phyloP scores from a whole-genome alignment of 2,797 vertebrate species.

The Gouania willdenowi region DNA sequence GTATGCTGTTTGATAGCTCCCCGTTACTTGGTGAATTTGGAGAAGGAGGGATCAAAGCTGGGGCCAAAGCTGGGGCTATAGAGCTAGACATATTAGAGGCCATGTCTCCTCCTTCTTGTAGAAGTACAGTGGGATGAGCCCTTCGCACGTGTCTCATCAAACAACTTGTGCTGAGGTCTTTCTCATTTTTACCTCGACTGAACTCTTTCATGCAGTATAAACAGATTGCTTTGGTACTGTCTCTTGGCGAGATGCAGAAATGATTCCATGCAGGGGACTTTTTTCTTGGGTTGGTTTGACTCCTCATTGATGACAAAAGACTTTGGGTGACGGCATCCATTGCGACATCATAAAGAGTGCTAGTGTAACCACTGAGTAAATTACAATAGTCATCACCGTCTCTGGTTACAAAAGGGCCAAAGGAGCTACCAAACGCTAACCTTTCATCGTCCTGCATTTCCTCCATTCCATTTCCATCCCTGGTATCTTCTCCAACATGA shows the following conservation, averaged over 20 bases:
- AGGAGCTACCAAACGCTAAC: conserved; percentile 71
- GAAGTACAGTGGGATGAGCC: conserved; percentile 90
- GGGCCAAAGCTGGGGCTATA: conserved; percentile 62
- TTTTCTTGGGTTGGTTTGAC: conserved; percentile 86
- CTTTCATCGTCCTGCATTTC: conserved; percentile 81
- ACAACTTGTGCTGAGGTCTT: conserved; percentile 98
- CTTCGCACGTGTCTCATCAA: conserved; percentile 96
- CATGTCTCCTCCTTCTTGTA: conserved; percentile 78
- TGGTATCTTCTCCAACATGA: conserved; percentile 72
- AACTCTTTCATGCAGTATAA: conserved; percentile 99
- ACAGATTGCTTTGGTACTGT: conserved; percentile 97
- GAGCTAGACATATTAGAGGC: conserved; percentile 67
- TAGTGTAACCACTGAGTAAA: conserved; percentile 90
- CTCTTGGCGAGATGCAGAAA: conserved; percentile 96
- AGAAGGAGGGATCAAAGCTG: conserved; percentile 76
- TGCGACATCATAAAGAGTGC: conserved; percentile 93
- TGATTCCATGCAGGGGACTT: conserved; percentile 98
- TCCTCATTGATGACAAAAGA: conserved; percentile 87
- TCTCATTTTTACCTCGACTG: conserved; percentile 97
- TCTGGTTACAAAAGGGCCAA: conserved; percentile 76
- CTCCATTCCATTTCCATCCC: conserved; percentile 74
- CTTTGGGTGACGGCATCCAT: conserved; percentile 99
- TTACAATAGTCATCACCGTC: conserved; percentile 87
- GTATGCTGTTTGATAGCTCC: conserved; percentile 67
- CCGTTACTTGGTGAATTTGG: conserved; percentile 81